A percentile compares a stretch with the other conserved stretches of the same genome.
Conservation (phyloP, 2,888 invertebrate genomes). For the Tortricodes alternella region DNA sequence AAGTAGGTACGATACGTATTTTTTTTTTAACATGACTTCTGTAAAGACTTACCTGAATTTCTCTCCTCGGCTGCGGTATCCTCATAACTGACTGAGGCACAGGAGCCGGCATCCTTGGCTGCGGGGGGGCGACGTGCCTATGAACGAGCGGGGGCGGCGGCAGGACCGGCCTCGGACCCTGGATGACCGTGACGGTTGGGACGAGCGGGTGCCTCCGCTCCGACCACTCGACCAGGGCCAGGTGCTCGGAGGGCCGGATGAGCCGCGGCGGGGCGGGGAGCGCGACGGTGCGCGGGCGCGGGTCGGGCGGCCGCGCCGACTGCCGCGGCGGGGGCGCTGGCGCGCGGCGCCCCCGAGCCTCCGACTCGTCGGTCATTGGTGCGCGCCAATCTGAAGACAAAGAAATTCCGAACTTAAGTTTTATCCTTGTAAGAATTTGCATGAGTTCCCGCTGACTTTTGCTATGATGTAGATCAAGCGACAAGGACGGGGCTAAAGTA, state of each 20-base stretch:
- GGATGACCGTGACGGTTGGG: conserved; percentile 39
- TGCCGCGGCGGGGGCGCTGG: conserved; percentile 44
- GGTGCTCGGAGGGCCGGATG: conserved; percentile 40
- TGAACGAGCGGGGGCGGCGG: conserved; percentile 56
- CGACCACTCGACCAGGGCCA: conserved; percentile 35
- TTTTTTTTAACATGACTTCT: too few species aligned
- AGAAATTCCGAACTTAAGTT: conserved; percentile 4
- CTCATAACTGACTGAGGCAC: conserved; percentile 52
- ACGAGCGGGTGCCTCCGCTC: conserved; percentile 33
- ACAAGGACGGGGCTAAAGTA: too few species aligned
- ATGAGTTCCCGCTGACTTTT: too few species aligned
- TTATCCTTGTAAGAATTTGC: too few species aligned
- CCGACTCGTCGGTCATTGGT: conserved; percentile 76
- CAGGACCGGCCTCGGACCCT: conserved; percentile 25
- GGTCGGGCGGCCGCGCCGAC: conserved; percentile 37
- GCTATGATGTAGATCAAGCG: too few species aligned
- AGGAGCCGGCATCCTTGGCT: conserved; percentile 69
- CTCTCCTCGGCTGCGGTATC: conserved; percentile 65
- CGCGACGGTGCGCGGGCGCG: conserved; percentile 30
- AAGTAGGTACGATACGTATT: too few species aligned
- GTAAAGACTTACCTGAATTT: conserved; percentile 62
- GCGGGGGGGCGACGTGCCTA: conserved; percentile 65
- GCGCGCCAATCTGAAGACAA: conserved; percentile 76
- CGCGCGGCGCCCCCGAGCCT: conserved; percentile 70
- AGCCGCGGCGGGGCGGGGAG: conserved; percentile 38